A percentile compares a stretch with the other conserved stretches of the same genome.
Evolutionary conservation across 2,797 vertebrate species (phyloP).

Genomic region (Coregonus sp.): DNA sequence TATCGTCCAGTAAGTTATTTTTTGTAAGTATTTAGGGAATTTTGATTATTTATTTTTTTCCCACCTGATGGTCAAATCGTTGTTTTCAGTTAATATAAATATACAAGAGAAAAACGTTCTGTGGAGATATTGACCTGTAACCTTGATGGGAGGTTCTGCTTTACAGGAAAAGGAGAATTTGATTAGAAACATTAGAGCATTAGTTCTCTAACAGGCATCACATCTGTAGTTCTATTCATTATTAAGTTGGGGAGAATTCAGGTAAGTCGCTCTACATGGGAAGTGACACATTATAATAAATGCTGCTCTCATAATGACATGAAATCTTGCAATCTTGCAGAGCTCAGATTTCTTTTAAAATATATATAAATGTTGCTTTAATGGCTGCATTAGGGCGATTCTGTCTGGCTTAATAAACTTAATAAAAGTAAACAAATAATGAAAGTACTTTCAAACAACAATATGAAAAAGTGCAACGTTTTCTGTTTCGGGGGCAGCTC

Average conservation of each 20-base stretch:
- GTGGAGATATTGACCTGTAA: background rate
- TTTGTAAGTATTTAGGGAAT: background rate
- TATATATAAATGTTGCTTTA: conserved; percentile 77
- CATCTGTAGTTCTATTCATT: conserved; percentile 42
- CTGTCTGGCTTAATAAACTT: conserved; percentile 75
- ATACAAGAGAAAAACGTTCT: background rate
- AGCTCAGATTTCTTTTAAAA: conserved; percentile 61
- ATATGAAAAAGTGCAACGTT: conserved; percentile 48
- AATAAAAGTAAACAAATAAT: conserved; percentile 79
- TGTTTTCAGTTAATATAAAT: too few relatives aligned
- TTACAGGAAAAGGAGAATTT: conserved; percentile 10
- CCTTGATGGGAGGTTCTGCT: background rate
- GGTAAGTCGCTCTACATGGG: conserved; percentile 65
- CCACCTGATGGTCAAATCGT: too few relatives aligned
- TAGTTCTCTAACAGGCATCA: conserved; percentile 56
- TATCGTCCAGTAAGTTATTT: background rate
- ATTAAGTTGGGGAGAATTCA: conserved; percentile 37
- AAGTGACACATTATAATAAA: conserved; percentile 75
- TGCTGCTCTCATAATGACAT: conserved; percentile 35
- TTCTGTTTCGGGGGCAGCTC: conserved; percentile 27
- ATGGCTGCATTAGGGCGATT: conserved; percentile 74
- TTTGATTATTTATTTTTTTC: background rate
- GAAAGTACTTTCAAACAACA: conserved; percentile 74
- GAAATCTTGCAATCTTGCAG: conserved; percentile 54
- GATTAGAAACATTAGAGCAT: conserved; percentile 40